Evolutionary conservation across 2,797 vertebrate species (phyloP), one percentile per base, ranked within the genome.

Genomic region (Nannoperca obscura): DNA sequence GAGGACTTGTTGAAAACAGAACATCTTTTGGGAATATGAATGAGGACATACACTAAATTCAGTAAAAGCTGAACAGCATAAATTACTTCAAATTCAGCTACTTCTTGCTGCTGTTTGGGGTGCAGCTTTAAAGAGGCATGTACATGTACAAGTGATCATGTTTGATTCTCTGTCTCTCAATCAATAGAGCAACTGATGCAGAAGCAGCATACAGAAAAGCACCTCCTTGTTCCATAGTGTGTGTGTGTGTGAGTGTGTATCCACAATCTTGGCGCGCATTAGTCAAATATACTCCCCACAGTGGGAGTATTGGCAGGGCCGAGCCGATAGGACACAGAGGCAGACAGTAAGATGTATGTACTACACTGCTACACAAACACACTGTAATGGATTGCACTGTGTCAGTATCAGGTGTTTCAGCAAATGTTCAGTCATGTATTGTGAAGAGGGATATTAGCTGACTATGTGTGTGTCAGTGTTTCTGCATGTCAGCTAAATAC

Each of bases 281-380:
- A 91, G 91, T 94, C 90, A 94, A 81, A 91, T 87, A 46, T 73
- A 88, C 85, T 80, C 88, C 87, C 78, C 82, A 76, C 90, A 78
- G 77, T 73, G 68, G 74, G 71, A 82, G 65, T 92, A 94, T 94
- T 86, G 90, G 93, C 91, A 92, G 90, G 79, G 55, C 79, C 34
- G 24, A 70, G 87, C 91, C 80, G 64, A 91, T 78, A 89, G 89
- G 82, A 92, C 88, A 89, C 50, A 40, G 58, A 69, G 61, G 71
- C 80, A 81, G 91, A 91, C 90, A 90, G 89, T 83, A 90, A 94
- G 90, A 94, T 78, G 88, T 83, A 93, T 91, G 85, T 82, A 90
- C 81, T 93, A 90, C 87, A 91, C 57, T 63, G 7, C 71, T 79
- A 42, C 82, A 78, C 72, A 74, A 90, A 87, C 84, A 79, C 86